These are phyloP conservation scores for Maniola jurtina DNA, from an alignment of 1,140 invertebrate genomes.

Conservation along the genomic window DNA sequence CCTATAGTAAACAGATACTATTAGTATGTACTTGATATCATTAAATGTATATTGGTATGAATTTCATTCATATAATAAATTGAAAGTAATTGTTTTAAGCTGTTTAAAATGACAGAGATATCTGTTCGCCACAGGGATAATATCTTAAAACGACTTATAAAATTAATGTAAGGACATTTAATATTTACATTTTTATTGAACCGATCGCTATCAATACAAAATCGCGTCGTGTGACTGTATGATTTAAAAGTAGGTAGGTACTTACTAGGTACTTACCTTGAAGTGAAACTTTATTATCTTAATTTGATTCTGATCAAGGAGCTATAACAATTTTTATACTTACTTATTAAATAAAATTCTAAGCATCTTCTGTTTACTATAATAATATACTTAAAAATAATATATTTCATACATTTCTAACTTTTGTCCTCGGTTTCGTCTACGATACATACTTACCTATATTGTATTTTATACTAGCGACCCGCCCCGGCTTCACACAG, in stretches of 20 bases:
- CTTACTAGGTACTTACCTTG: neutral
- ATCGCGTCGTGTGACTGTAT: neutral
- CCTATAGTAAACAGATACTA: too few relatives aligned
- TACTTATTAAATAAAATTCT: too few relatives aligned
- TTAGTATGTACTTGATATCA: too few relatives aligned
- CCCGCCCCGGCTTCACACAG: too few relatives aligned
- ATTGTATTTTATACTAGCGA: too few relatives aligned
- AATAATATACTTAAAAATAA: too few relatives aligned
- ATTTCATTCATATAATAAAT: neutral
- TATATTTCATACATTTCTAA: too few relatives aligned
- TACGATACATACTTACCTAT: too few relatives aligned
- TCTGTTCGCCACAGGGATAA: neutral
- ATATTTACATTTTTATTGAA: neutral
- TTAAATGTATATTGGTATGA: neutral
- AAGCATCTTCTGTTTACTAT: too few relatives aligned
- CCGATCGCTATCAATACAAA: neutral
- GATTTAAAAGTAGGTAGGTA: neutral
- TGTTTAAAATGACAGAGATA: slow-evolving; percentile 4
- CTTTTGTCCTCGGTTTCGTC: too few relatives aligned
- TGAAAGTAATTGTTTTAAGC: neutral
- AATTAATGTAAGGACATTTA: slow-evolving; percentile 2
- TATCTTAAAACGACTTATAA: slow-evolving; percentile 7
- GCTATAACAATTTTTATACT: too few relatives aligned
- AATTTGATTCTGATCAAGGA: neutral
- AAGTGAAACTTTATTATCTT: neutral